Evolutionary conservation across 2,797 vertebrate genomes (phyloP), one percentile per base, ranked within the genome.

Genomic region (Phaenicophaeus curvirostris): DNA sequence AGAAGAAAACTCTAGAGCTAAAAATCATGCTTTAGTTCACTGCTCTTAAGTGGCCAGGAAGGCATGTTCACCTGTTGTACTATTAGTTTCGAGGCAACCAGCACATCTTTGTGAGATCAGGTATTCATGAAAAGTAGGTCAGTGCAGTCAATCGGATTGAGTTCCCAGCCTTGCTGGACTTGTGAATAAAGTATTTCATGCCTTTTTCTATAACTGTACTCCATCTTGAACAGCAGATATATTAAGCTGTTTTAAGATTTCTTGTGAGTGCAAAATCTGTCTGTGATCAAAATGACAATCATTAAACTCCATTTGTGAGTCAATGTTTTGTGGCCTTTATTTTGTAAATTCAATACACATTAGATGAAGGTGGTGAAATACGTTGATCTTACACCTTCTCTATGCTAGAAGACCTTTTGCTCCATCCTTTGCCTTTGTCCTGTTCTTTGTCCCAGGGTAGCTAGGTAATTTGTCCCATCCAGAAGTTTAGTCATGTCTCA

Each of bases 131-230:
- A 95, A 96, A 96, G 61, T 95, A 95, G 95, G 95, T 95, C 91
- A 96, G 71, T 3, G 3, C 65, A 85, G 71, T 80, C 80, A 94
- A 55, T 78, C 0, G 4, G 54, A 68, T 68, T 77, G 75, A 94
- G 59, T 62, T 91, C 65, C 42, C 39, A 51, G 72, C 61, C 63
- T 80, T 85, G 74, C 51, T 72, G 78, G 37, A 58, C n/a, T 87
- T 92, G 90, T 83, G 81, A 95, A 96, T 94, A 95, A 95, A 95
- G 97, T 85, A 96, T 92, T 90, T 69, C 46, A 31, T 85, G 73
- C 63, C 53, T 89, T 85, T 94, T 62, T 37, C 67, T 87, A 72
- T 57, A 89, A 42, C 30, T 62, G 39, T 75, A 14, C 31, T 94
- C 66, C 21, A 44, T 89, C 73, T 62, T 78, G 88, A 79, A 28